Percentiles rank a stretch among this genome's conserved stretches.
phyloP scores from a whole-genome alignment of 2,797 vertebrate genomes.

The Notolabrus celidotus region DNA sequence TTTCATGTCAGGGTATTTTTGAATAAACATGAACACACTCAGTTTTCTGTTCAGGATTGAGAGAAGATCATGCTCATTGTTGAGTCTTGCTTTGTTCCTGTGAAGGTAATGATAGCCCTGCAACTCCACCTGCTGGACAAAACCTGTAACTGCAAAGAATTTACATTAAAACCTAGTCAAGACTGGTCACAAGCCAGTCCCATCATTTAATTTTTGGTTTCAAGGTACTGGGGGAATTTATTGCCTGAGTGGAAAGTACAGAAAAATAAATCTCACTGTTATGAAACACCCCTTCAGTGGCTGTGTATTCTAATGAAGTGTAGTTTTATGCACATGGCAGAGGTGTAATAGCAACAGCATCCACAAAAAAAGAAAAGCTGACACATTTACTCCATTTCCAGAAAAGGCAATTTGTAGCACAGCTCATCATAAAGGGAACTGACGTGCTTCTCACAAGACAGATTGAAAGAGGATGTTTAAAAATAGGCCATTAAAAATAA shows the following conservation, averaged over 20 bases:
- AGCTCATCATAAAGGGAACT: too few relatives aligned
- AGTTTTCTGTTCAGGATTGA: not conserved
- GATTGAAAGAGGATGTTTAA: too few relatives aligned
- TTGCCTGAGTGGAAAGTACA: conserved; percentile 50
- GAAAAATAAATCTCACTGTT: conserved; percentile 37
- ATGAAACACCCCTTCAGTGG: conserved; percentile 37
- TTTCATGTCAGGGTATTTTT: not conserved
- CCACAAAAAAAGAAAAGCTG: too few relatives aligned
- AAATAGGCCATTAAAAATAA: too few relatives aligned
- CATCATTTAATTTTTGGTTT: conserved; percentile 15
- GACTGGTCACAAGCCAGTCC: conserved; percentile 5
- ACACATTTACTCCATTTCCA: too few relatives aligned
- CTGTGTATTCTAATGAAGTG: conserved; percentile 19
- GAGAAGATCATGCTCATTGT: not conserved
- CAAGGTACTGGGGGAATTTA: conserved; percentile 26
- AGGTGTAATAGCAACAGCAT: too few relatives aligned
- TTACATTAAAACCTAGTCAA: not conserved
- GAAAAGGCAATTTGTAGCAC: too few relatives aligned
- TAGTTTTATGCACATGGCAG: too few relatives aligned
- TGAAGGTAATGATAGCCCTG: conserved; percentile 3
- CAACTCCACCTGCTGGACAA: conserved; percentile 70
- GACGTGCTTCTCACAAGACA: too few relatives aligned
- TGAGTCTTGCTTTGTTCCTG: not conserved
- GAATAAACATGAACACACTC: conserved; percentile 11
- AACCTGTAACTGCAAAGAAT: not conserved